phyloP scores from a whole-genome alignment of 2,888 invertebrate genomes.

The Rhabditoides inermis region DNA sequence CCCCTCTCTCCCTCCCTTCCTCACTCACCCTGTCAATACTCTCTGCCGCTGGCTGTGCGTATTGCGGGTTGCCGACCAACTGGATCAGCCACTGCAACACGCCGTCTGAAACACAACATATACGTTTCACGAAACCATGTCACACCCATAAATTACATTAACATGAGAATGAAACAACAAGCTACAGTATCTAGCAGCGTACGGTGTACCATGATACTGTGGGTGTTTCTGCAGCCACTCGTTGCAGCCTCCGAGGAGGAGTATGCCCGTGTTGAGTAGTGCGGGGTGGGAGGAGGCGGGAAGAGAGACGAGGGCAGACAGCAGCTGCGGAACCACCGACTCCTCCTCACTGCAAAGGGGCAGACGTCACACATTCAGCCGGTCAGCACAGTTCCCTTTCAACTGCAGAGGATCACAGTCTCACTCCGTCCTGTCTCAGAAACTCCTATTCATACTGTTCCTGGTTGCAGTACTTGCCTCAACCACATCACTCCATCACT shows the following conservation, averaged over 20 bases:
- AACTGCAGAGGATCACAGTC: too few relatives aligned
- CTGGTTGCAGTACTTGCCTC: too few relatives aligned
- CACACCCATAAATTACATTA: too few relatives aligned
- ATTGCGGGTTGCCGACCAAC: slow-evolving; percentile 15
- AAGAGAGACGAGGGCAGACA: slow-evolving; percentile 78
- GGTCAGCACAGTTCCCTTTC: too few relatives aligned
- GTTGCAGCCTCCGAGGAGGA: slow-evolving; percentile 60
- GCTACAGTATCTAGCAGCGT: not conserved
- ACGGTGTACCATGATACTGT: slow-evolving; percentile 62
- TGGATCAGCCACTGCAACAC: slow-evolving; percentile 28
- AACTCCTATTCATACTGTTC: too few relatives aligned
- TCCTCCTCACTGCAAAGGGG: slow-evolving; percentile 69
- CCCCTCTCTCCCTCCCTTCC: not conserved
- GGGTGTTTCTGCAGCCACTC: slow-evolving; percentile 89
- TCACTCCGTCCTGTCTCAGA: too few relatives aligned
- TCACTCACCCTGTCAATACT: slow-evolving; percentile 28
- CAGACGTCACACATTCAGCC: slow-evolving; percentile 5
- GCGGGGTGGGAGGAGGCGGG: slow-evolving; percentile 75
- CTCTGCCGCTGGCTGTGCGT: slow-evolving; percentile 15
- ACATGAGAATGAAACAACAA: not conserved
- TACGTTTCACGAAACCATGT: too few relatives aligned
- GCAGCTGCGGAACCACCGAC: slow-evolving; percentile 82
- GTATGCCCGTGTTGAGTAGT: slow-evolving; percentile 74
- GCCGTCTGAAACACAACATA: slow-evolving; percentile 25
- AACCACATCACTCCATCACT: too few relatives aligned